Evolutionary conservation across 2,888 invertebrate species (phyloP), one percentile per base, ranked within the genome.

Genomic region (Sinohyriopsis cumingii): DNA sequence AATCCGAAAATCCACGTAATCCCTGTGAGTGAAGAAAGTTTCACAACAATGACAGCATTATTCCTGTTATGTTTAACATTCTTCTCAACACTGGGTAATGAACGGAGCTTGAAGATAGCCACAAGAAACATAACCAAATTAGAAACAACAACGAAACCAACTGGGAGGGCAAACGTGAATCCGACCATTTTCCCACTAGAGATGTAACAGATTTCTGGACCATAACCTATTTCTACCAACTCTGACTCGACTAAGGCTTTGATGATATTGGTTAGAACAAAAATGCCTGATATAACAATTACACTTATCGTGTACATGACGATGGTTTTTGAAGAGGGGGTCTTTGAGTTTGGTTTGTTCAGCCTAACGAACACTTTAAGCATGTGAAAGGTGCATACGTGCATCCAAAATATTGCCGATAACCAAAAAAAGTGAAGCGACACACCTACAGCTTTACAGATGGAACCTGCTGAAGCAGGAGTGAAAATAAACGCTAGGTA

Each of bases 331-430:
- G 24, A 54, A 15, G 61, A 54, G 15, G 33, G 45, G 12, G 24
- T 59, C 12, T 59, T 22, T 59, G 24, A 24, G 22, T 22, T 15
- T 24, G 20, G 20, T 28, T 56, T 18, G 28, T 55, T 59, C 4
- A 56, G 55, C 12, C 57, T 20, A 18, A 65, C 24, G 57, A 77
- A 64, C 4, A 68, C 64, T 15, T 67, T 54, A 20, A 57, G 71
- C 64, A 72, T 65, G 57, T 76, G 73, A 55, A 68, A 66, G 0
- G 74, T 69, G 53, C 76, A 76, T 12, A 70, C 59, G 22, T 77
- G 74, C 77, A 74, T 77, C 77, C 77, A 77, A 59, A 74, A 70
- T 55, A 74, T 22, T 9, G 70, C 33, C 25, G 63, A 57, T 6
- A 77, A 56, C 74, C 72, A 77, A 24, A 62, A 70, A 45, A 71